Evolutionary conservation across 1,140 invertebrate genomes (phyloP).

Genomic region (Zaprionus ornatus): DNA sequence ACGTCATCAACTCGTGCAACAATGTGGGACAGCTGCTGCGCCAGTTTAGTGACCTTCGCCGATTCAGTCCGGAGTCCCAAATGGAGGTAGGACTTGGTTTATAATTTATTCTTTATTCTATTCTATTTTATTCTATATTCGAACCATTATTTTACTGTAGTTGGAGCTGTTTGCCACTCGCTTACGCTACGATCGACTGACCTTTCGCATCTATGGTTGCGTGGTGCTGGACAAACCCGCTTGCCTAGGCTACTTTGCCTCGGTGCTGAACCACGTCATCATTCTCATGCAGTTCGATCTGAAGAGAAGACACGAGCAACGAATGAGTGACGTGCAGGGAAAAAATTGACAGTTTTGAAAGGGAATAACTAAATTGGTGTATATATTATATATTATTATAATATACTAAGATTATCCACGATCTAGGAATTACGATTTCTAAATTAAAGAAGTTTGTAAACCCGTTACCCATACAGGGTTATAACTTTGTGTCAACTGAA

Average conservation of each 20-base stretch:
- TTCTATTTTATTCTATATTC: no score
- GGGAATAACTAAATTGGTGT: no score
- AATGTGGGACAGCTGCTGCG: slow-evolving; percentile 21
- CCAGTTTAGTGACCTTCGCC: slow-evolving; percentile 42
- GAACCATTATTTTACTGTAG: slow-evolving; percentile 8
- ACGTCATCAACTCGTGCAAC: slow-evolving; percentile 50
- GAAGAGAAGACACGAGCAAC: background rate
- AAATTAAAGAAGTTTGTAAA: no score
- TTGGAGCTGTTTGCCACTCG: slow-evolving; percentile 48
- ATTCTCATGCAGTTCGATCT: slow-evolving; percentile 74
- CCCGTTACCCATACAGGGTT: no score
- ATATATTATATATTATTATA: no score
- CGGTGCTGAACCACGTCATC: slow-evolving; percentile 51
- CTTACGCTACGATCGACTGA: slow-evolving; percentile 37
- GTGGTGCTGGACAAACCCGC: slow-evolving; percentile 54
- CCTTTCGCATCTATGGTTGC: slow-evolving; percentile 46
- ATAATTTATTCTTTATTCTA: no score
- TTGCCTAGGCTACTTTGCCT: slow-evolving; percentile 43
- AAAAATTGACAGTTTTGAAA: no score
- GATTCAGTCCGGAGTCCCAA: background rate
- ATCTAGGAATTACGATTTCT: no score
- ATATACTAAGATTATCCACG: no score
- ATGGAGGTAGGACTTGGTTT: slow-evolving; percentile 31
- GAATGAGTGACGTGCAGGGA: background rate
- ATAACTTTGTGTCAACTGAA: no score